Evolutionary conservation across 2,113 vertebrate species (phyloP), one percentile per base, ranked within the genome.

Genomic region (Scomber scombrus): DNA sequence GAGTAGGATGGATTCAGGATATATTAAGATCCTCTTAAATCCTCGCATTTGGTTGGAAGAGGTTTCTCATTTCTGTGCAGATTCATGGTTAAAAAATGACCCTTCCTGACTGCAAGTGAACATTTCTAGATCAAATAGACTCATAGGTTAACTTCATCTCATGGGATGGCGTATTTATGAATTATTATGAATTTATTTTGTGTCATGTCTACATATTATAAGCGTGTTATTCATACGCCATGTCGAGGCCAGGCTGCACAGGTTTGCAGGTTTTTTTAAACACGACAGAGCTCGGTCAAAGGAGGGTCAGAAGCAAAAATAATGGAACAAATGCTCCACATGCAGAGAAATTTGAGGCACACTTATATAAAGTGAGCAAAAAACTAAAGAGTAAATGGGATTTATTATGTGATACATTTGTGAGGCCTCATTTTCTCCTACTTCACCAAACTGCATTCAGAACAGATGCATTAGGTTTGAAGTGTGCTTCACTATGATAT

Each of bases 1-100:
- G 57, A 81, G 67, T 63, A 61, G 73, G 34, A 49, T 23, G 78
- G 50, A 61, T 56, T 45, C 77, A 26, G 50, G 52, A 15, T 14
- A 34, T 50, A 52, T 58, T 70, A 13, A 16, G 12, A 50, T 51
- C 19, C 52, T 34, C 49, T 76, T 78, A 60, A 58, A 75, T 16
- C 40, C 31, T 64, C 10, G 5, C 19, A 26, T 29, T 75, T 15
- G 40, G 52, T 9, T 55, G 55, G 50, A 69, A 70, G 1, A 10
- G 5, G 52, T 45, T 61, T 70, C 23, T 58, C 15, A 0, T 68
- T 55, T 49, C 46, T 68, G 68, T 19, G 29, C 40, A 16, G 2
- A 50, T 16, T 10, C 8, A 29, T n/a, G 21, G 3, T 6, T 9
- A n/a, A 57, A n/a, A 57, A 23, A 40, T 11, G 3, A 1, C 4